Evolutionary conservation across 1,140 invertebrate species (phyloP).

Genomic region (Drosophila nigrodunni): DNA sequence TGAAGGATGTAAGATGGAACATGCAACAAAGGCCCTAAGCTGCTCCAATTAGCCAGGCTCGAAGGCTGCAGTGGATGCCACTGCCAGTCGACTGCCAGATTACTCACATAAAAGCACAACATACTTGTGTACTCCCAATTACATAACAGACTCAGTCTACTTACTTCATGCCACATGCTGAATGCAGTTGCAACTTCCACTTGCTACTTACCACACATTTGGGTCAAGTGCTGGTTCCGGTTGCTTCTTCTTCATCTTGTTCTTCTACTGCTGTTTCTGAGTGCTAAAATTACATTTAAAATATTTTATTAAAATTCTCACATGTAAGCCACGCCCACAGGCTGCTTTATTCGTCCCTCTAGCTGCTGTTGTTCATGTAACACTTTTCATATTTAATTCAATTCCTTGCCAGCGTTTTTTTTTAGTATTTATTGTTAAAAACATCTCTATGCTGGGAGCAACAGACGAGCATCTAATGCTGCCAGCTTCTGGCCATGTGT

Average conservation of each 20-base stretch:
- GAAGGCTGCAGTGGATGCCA: slow-evolving; percentile 35
- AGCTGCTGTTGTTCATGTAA: slow-evolving; percentile 48
- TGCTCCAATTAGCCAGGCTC: slow-evolving; percentile 49
- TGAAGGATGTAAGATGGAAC: background rate
- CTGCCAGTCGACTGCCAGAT: slow-evolving; percentile 42
- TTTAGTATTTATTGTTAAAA: slow-evolving; percentile 26
- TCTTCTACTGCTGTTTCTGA: slow-evolving; percentile 4
- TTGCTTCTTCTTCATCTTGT: slow-evolving; percentile 31
- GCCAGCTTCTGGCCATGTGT: slow-evolving; percentile 5
- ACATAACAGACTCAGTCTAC: background rate
- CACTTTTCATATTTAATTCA: slow-evolving; percentile 70
- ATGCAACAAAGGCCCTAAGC: slow-evolving; percentile 34
- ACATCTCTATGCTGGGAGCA: slow-evolving; percentile 19
- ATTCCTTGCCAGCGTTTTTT: slow-evolving; percentile 26
- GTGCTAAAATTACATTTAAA: slow-evolving; percentile 72
- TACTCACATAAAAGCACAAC: slow-evolving; percentile 35
- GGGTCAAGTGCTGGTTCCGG: slow-evolving; percentile 45
- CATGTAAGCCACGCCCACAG: slow-evolving; percentile 42
- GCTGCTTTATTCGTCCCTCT: background rate
- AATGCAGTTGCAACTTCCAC: slow-evolving; percentile 23
- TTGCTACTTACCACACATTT: slow-evolving; percentile 35
- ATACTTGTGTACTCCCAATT: background rate
- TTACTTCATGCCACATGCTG: slow-evolving; percentile 8
- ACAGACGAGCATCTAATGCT: slow-evolving; percentile 22
- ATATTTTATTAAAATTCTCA: slow-evolving; percentile 76